Evolutionary conservation across 1,140 invertebrate species (phyloP), one percentile per base, ranked within the genome.

Genomic region (Druon quercuslanigerum): DNA sequence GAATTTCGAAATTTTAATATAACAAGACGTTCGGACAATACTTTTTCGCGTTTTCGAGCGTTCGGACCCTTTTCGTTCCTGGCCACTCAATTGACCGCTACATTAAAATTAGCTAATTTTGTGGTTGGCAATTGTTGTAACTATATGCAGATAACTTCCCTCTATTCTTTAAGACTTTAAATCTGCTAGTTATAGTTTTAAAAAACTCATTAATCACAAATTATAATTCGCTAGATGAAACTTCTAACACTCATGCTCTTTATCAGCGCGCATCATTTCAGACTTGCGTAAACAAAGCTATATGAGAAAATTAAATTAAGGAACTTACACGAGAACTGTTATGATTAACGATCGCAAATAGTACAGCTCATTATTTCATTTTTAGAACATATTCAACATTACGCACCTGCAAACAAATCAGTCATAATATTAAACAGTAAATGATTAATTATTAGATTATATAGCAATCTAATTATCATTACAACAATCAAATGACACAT

Each of bases 401-500:
- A 33, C 16, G 13, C 14, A 14, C 0, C 0, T 54, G 52, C 16
- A n/a, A 16, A 54, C 52, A 66, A 66, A 66, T 66, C 60, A 66
- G 46, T 40, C 60, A 66, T 66, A 1, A 5, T 40, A 66, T 66
- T 66, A 40, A 40, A 46, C 17, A 16, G 14, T 66, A 46, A 66
- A 40, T 66, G 60, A 40, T 16, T n/a, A 13, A 16, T 60, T 16
- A 66, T 66, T 66, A 66, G 40, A 40, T 25, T 25, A 66, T 40
- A 19, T 16, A 16, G 5, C 40, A 66, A 40, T n/a, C 33, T 14
- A n/a, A 66, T 66, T 16, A 66, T 66, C 60, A 66, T 66, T 66
- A n/a, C 60, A 66, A 66, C 25, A 66, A 66, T 66, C 60, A 66
- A 66, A 66, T 66, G 33, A 66, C 60, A 66, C 16, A 33, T 66